Base-by-base conservation (phyloP, 2,888 invertebrate genomes). In the Anodontia alba region DNA sequence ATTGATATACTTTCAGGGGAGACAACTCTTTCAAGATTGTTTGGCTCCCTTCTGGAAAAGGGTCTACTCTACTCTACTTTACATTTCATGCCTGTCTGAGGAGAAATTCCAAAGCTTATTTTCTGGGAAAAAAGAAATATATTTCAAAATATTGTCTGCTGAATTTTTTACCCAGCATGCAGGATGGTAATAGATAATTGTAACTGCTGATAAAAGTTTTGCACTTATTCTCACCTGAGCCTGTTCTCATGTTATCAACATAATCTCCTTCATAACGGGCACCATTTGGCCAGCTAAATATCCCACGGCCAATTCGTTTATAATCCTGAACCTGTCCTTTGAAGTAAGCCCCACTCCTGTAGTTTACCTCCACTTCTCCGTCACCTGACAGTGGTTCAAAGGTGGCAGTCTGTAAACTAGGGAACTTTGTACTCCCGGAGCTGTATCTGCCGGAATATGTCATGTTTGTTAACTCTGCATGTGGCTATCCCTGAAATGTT, bases 261-360 rank as follows among this genome's bases (percentile, higher is more conserved):
- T 90, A 94, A 49, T 94, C 92, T 36, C 94, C 94, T 42, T 93
- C 93, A 86, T 94, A 94, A 67, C 87, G 84, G 54, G 93, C 92
- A 36, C 94, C 94, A 89, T 93, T 93, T 42, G 94, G 93, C 94
- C 94, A 94, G 0, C 87, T 89, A 76, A 94, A 94, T 7, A 89
- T 87, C 15, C 94, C 94, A 12, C 87, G 80, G 3, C 94, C 94
- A 80, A 84, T 87, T 54, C 89, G 90, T 70, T 89, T 90, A 74
- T 92, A 88, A 66, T 92, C 90, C 31, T 89, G 84, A 20, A 93
- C 84, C 46, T 88, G 87, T 20, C 93, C 93, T 73, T 89, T 88
- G 84, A 92, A 93, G 49, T 85, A 87, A 38, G 93, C 93, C 10
- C 93, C 93, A 87, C 91, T 93, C 81, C 90, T 91, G 80, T 92